Conservation (phyloP, 2,888 invertebrate genomes). For the Pheosia tremula region DNA sequence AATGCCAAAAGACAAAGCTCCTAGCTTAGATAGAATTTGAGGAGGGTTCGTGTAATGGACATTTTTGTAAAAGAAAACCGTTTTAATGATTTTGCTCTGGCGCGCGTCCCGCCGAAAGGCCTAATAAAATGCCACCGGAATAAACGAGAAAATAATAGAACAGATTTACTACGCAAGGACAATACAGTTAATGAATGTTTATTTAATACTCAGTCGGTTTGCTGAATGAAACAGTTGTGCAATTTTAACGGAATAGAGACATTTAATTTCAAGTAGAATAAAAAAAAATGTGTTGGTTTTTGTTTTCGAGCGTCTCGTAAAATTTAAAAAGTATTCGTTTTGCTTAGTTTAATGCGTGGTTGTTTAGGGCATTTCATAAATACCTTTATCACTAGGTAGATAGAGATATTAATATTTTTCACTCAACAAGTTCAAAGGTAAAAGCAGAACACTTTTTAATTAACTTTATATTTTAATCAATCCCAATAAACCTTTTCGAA, state of each 20-base stretch:
- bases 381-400: background rate
- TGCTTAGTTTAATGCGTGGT: too few relatives aligned
- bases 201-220: constrained; percentile 26
- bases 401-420: background rate
- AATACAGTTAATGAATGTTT: constrained; percentile 38
- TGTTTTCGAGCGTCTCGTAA: too few relatives aligned
- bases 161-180: constrained; percentile 38
- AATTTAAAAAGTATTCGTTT: too few relatives aligned
- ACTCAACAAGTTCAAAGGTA: too few relatives aligned
- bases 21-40: constrained; percentile 61
- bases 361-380: too few relatives aligned
- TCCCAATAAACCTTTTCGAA: background rate
- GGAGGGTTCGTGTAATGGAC: constrained; percentile 64
- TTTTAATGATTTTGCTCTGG: constrained; percentile 55
- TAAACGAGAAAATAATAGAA: constrained; percentile 40
- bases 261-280: background rate
- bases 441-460: background rate
- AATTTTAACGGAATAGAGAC: background rate
- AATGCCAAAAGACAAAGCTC: constrained; percentile 52
- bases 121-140: constrained; percentile 44
- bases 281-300: background rate
- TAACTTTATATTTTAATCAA: background rate
- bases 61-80: constrained; percentile 63
- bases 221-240: constrained; percentile 15
- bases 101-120: constrained; percentile 29